Evolutionary conservation across 2,888 invertebrate species (phyloP), one percentile per base, ranked within the genome.

Genomic region (Andrena chrysosceles): DNA sequence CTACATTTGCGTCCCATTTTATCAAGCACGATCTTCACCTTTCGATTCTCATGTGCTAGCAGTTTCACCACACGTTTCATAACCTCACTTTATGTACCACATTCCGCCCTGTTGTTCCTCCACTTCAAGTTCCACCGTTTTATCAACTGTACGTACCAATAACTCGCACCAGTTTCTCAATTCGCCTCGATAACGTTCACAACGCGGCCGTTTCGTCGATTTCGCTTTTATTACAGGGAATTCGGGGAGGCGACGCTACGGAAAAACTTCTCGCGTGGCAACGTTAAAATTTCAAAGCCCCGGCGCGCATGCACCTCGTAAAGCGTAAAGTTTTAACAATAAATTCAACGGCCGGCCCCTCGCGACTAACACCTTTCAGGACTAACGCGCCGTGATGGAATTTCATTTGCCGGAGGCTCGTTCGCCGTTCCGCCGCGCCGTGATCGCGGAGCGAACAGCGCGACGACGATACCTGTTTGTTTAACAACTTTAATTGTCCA

Each of bases 401-500:
- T 78, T 76, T 63, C 76, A 68, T 63, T 76, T 10, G 54, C 13
- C 8, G 7, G 5, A 13, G 0, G 8, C 42, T 7, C 60, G 26
- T 13, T 70, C 13, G 31, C 20, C 75, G 33, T 75, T 52, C 35
- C 42, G 16, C 10, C 48, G 8, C 16, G 8, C 16, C 48, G 16
- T 42, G 7, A 16, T 29, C 26, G 49, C 13, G 26, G 75, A 20
- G 35, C 49, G 62, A 70, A 76, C 59, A 49, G 16, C 5, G 20
- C 6, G 59, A 42, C 26, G 16, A 1, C 26, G 63, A 48, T 16
- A 16, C 49, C 20, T 62, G 48, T 76, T 78, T 76, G 69, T 76
- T 78, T 64, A 69, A 78, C 48, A 78, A 63, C 76, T 78, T 33
- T 76, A 78, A 78, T 78, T 78, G 78, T 76, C 78, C 78, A 5